phyloP scores from a whole-genome alignment of 23 tunicate genomes.

The Styela clava region DNA sequence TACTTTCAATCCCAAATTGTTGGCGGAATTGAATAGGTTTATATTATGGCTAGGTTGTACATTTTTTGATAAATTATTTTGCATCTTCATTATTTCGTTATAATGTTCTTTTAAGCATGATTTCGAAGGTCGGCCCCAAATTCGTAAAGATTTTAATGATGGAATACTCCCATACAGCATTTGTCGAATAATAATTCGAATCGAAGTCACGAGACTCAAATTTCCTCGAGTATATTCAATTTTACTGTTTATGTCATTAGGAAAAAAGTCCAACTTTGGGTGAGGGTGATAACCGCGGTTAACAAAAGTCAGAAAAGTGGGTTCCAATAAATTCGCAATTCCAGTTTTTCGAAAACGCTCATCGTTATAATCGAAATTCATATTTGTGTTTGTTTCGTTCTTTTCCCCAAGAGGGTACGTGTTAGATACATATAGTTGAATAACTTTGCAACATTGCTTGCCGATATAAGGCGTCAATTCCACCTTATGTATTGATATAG shows the following conservation, averaged over 20 bases:
- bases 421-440: constrained; percentile 26
- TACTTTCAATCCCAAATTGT: background rate
- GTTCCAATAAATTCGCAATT: background rate
- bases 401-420: background rate
- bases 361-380: background rate
- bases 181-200: constrained; percentile 39
- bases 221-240: constrained; percentile 25
- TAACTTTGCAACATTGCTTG: constrained; percentile 58
- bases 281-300: constrained; percentile 25
- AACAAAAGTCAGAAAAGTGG: background rate
- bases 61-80: background rate
- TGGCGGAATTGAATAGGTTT: too few species aligned
- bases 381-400: background rate
- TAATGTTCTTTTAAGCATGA: constrained; percentile 12
- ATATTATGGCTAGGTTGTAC: too few species aligned
- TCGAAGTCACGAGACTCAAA: constrained; percentile 30
- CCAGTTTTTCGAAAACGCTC: constrained; percentile 6
- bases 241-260: background rate
- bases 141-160: constrained; percentile 27
- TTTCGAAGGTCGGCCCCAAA: constrained; percentile 53
- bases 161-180: constrained; percentile 84
- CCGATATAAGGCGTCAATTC: constrained; percentile 49
- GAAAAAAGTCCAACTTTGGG: background rate
- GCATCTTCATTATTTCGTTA: background rate
- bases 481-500: constrained; percentile 38